Evolutionary conservation across 2,797 vertebrate genomes (phyloP).

Genomic region (Phylloscopus collybita): DNA sequence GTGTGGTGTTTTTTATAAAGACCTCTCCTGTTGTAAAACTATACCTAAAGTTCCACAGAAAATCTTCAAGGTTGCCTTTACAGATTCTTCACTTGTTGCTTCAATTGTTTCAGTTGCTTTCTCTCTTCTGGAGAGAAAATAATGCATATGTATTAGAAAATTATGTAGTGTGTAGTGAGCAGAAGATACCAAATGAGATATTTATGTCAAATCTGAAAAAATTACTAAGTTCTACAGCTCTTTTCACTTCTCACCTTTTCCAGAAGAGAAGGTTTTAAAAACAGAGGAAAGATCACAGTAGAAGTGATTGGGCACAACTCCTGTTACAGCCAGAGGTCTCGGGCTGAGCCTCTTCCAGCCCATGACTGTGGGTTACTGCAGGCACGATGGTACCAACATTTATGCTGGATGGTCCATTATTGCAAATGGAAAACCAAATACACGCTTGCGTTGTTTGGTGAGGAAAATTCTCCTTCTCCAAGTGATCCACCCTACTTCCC

Average conservation of each 20-base stretch:
- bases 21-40: neutral
- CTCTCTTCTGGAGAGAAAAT: neutral
- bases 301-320: neutral
- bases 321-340: neutral
- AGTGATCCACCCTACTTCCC: neutral
- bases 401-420: neutral
- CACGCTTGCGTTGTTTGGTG: neutral
- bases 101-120: neutral
- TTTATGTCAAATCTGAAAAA: neutral
- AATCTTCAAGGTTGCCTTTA: neutral
- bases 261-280: neutral
- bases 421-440: neutral
- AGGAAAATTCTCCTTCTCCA: neutral
- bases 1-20: neutral
- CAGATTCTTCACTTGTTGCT: neutral
- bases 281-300: neutral
- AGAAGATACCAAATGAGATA: neutral
- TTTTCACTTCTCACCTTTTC: neutral
- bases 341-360: neutral
- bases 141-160: neutral
- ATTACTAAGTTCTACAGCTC: neutral
- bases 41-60: neutral
- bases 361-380: rapidly evolving
- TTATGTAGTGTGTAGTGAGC: neutral
- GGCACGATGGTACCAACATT: neutral